Evolutionary conservation across 2,888 invertebrate genomes (phyloP), one percentile per base, ranked within the genome.

Genomic region (Halictus quadricinctus): DNA sequence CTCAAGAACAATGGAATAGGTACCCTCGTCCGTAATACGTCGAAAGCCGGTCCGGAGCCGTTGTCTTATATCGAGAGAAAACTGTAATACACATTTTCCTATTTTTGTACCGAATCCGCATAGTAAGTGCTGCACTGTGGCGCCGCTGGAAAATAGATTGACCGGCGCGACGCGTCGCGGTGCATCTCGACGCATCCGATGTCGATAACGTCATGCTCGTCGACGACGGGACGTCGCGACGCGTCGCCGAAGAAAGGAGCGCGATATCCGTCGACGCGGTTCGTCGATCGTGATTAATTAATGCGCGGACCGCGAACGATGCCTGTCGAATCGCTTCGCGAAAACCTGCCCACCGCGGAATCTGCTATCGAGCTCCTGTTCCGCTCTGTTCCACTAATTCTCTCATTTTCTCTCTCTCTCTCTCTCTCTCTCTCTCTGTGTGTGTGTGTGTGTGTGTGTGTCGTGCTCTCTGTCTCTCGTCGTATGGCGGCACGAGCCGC

Each of bases 221-320:
- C 36, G 79, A n/a, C n/a, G 29, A 36, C 43, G 43, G 29, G 29
- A 25, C n/a, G 25, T 12, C 21, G 29, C 10, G 10, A 8, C 66
- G 66, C 36, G 66, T 36, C 36, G 36, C 66, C 29, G 7, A 36
- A 66, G 66, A 66, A 29, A 75, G 21, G 10, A 73, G 58, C 25
- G 58, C 54, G 46, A 41, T 29, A 29, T 21, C 48, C 72, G 64
- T 60, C 41, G 69, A 69, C 36, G 10, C 41, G 69, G 43, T 54
- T 54, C 58, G 54, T 69, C 84, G 74, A 84, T 76, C 54, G 36
- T 72, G 66, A 85, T 85, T 85, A 83, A 88, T 83, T 83, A 81
- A 81, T 58, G 36, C 43, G 69, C 21, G n/a, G 36, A 13, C n/a
- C 66, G 43, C 81, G 70, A 84, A 80, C 74, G 83, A 86, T 75